These are phyloP conservation scores for Neopipo cinnamomea DNA, from an alignment of 2,113 vertebrate species.

Conservation along the genomic window DNA sequence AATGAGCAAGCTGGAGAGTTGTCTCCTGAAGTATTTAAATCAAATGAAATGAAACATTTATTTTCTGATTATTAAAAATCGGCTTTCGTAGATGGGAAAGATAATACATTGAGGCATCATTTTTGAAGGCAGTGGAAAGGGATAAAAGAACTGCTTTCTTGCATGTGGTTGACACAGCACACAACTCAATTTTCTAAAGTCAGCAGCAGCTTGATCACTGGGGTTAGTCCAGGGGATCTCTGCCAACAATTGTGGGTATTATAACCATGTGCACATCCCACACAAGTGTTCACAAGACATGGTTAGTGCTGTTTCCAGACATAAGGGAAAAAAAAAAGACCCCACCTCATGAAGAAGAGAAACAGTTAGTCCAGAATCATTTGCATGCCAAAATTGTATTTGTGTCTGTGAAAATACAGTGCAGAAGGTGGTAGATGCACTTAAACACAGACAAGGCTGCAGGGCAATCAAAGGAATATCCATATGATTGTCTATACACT, in stretches of 20 bases:
- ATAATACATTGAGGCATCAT: background rate
- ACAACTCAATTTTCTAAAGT: background rate
- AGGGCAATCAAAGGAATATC: background rate
- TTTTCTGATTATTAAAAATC: background rate
- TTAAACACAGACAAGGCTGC: background rate
- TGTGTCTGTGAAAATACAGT: background rate
- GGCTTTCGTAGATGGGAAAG: background rate
- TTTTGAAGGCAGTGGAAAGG: background rate
- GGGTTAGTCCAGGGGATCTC: background rate
- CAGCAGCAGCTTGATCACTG: constrained; percentile 4
- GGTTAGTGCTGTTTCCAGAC: background rate
- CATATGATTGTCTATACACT: background rate
- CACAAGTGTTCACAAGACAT: background rate
- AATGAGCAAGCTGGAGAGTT: background rate
- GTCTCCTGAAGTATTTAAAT: background rate
- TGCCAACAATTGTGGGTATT: background rate
- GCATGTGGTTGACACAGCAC: background rate
- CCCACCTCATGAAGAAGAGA: background rate
- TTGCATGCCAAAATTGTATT: background rate
- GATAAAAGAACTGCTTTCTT: background rate
- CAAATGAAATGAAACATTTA: background rate
- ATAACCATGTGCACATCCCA: background rate
- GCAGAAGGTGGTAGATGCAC: background rate
- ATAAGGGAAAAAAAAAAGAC: background rate
- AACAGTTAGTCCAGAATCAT: background rate